Percentiles rank a stretch among this genome's conserved stretches.
phyloP scores from a whole-genome alignment of 2,797 vertebrate genomes.

The Euthynnus affinis region DNA sequence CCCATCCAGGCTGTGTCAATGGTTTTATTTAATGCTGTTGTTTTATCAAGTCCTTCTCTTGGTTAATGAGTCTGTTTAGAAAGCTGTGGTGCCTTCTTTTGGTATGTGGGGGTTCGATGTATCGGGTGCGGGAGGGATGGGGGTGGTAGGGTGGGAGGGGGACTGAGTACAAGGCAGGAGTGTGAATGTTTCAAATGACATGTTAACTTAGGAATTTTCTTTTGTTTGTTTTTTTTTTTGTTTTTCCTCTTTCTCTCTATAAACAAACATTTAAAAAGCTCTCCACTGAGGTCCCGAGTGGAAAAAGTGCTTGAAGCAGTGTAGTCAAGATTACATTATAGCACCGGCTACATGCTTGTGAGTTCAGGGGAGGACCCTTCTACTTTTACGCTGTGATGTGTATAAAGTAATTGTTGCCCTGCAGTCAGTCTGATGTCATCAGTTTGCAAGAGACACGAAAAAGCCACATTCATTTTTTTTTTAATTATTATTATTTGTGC shows the following conservation, averaged over 20 bases:
- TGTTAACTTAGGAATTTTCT: constrained; percentile 60
- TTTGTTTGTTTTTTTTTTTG: constrained; percentile 16
- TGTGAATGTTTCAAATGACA: constrained; percentile 83
- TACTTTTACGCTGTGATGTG: constrained; percentile 49
- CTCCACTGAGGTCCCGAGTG: constrained; percentile 39
- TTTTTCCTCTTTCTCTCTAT: constrained; percentile 33
- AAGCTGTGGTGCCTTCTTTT: constrained; percentile 94
- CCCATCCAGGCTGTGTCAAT: constrained; percentile 64
- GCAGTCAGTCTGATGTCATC: constrained; percentile 62
- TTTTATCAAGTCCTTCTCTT: constrained; percentile 78
- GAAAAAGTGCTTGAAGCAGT: constrained; percentile 63
- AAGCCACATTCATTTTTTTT: constrained; percentile 24
- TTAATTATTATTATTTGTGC: no score
- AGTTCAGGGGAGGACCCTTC: constrained; percentile 59
- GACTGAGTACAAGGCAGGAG: constrained; percentile 70
- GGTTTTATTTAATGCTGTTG: constrained; percentile 80
- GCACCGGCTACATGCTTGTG: constrained; percentile 68
- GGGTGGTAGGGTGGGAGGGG: constrained; percentile 28
- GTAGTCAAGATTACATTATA: constrained; percentile 53
- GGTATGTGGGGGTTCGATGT: constrained; percentile 82
- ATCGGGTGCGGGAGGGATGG: constrained; percentile 40
- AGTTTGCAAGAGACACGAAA: constrained; percentile 55
- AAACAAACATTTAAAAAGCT: constrained; percentile 43
- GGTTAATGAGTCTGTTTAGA: constrained; percentile 87
- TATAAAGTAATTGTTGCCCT: constrained; percentile 58